Conservation (phyloP, 2,797 vertebrate species). For the Phoebastria nigripes region DNA sequence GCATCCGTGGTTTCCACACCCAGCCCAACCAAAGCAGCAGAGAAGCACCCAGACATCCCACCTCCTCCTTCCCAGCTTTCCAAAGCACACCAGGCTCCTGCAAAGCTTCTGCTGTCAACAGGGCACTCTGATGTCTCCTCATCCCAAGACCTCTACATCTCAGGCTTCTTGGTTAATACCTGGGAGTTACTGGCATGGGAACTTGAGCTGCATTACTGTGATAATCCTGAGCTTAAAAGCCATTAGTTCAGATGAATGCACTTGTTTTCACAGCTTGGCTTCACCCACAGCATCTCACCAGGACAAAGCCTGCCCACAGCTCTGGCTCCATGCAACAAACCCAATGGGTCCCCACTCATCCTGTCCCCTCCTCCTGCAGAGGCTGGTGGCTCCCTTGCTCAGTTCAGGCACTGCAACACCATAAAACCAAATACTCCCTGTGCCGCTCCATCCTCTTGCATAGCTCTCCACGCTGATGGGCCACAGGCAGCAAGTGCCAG, state of each 20-base stretch:
- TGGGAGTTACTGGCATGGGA: not conserved
- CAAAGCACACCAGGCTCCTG: not conserved
- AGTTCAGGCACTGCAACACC: not conserved
- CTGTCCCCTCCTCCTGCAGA: not conserved
- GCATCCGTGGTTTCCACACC: not conserved
- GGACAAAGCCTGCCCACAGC: not conserved
- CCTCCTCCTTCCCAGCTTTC: not conserved
- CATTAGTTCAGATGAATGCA: not conserved
- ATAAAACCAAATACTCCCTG: not conserved
- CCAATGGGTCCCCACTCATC: not conserved
- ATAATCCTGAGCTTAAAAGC: not conserved
- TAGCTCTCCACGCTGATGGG: accelerated
- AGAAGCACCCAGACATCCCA: not conserved
- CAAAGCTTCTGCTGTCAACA: not conserved
- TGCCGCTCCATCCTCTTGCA: not conserved
- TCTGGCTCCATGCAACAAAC: not conserved
- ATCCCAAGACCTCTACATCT: not conserved
- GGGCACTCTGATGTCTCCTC: not conserved
- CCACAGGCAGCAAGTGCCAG: not conserved
- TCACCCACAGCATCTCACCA: not conserved
- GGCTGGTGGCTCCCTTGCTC: not conserved
- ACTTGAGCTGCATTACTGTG: not conserved
- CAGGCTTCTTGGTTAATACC: not conserved
- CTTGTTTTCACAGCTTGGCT: not conserved
- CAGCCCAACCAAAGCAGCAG: not conserved